Base-by-base conservation (phyloP, 2,888 invertebrate species). In the Lissocephala sabroskyi region DNA sequence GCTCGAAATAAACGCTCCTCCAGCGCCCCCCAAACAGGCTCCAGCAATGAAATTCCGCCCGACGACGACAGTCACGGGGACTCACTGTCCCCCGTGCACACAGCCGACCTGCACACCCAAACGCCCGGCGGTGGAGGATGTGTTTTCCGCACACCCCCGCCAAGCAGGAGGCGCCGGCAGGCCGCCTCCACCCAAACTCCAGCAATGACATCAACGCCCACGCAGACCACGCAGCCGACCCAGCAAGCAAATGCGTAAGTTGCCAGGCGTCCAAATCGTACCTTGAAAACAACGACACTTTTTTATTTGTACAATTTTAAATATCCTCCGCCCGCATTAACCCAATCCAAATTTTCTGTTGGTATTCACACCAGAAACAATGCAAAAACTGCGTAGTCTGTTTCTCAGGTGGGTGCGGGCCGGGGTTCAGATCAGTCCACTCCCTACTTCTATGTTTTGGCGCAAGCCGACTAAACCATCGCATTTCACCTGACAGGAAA, bases 301-400 rank as follows among this genome's bases (percentile, higher is more conserved):
- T 23, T 23, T 23, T 1, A 14, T 33, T 13, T 33, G 2, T 4
- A 14, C 14, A 28, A 36, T 43, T 7, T 36, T 36, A 17, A 7
- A 4, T 11, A 13, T 10, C n/a, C 2, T 19, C 17, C 42, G 39
- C 45, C 28, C 35, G 40, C 26, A 33, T 16, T 41, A 36, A 17
- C 41, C 13, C 45, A 33, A 53, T 55, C 56, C 75, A 80, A 71
- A 79, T 76, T 78, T 63, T 71, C 62, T 45, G 71, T 75, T 33
- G 33, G 13, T 14, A 35, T 33, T 51, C 6, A 6, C 9, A 7
- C 7, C 11, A 62, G 65, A 49, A 71, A 74, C 65, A 62, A 82
- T 82, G 82, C 79, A 82, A 64, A 82, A 80, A 74, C 51, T 82
- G 57, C 68, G 77, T 62, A 79, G 79, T 55, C 65, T 82, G 61